Conservation (phyloP, 2,797 vertebrate species). For the Hybognathus amarus region DNA sequence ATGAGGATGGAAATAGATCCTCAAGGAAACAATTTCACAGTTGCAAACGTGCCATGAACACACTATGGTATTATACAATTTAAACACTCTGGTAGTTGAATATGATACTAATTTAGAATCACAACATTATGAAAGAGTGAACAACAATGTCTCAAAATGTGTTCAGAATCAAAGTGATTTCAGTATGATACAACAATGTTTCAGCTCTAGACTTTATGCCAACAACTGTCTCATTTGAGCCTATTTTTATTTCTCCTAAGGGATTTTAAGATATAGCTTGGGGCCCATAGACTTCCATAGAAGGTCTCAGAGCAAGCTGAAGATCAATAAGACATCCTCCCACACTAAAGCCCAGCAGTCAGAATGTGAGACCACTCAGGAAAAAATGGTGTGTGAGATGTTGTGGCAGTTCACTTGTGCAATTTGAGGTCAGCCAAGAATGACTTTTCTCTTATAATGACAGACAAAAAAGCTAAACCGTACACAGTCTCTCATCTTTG, state of each 20-base stretch:
- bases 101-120: background rate
- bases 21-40: background rate
- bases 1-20: background rate
- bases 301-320: slow-evolving; percentile 27
- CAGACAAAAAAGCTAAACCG: slow-evolving; percentile 45
- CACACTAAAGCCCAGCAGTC: slow-evolving; percentile 50
- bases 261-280: slow-evolving; percentile 1
- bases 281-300: background rate
- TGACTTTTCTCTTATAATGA: slow-evolving; percentile 44
- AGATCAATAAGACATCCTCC: slow-evolving; percentile 43
- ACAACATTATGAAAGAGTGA: background rate
- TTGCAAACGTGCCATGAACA: no score
- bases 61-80: background rate
- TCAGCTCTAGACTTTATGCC: background rate
- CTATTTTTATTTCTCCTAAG: slow-evolving; percentile 28
- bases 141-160: background rate
- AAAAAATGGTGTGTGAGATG: slow-evolving; percentile 41
- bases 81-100: background rate
- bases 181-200: background rate
- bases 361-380: slow-evolving; percentile 51
- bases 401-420: slow-evolving; percentile 27
- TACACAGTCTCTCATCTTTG: slow-evolving; percentile 39
- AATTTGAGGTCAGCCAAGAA: slow-evolving; percentile 53
- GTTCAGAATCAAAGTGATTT: background rate
- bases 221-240: slow-evolving; percentile 11